Evolutionary conservation across 2,113 vertebrate species (phyloP).

Genomic region (Capricornis sumatraensis): DNA sequence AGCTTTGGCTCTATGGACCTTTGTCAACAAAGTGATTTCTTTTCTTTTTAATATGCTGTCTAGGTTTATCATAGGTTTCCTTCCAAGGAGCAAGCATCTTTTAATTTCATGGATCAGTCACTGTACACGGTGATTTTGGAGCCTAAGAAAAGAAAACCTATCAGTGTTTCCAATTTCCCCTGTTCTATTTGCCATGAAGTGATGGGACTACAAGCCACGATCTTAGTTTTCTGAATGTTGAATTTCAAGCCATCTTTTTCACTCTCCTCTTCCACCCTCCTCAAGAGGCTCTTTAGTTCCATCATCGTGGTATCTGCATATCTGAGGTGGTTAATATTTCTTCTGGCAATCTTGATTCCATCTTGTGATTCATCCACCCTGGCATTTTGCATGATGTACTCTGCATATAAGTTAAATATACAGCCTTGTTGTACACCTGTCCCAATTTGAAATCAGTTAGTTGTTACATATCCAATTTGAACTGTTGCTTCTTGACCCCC

Average conservation of each 20-base stretch:
- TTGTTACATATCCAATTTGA: background rate
- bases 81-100: background rate
- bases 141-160: background rate
- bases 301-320: background rate
- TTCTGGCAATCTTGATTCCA: background rate
- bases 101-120: background rate
- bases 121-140: background rate
- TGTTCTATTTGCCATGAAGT: background rate
- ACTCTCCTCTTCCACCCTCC: background rate
- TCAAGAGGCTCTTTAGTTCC: background rate
- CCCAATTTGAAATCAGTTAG: background rate
- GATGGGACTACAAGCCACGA: background rate
- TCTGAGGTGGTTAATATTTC: background rate
- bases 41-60: background rate
- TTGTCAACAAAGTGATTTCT: background rate
- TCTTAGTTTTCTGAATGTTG: background rate
- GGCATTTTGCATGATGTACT: background rate
- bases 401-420: background rate
- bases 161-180: background rate
- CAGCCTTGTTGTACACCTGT: background rate
- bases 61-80: background rate
- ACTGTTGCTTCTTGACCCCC: background rate
- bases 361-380: background rate
- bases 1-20: background rate
- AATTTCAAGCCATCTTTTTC: background rate